Evolutionary conservation across 2,113 vertebrate genomes (phyloP).

Genomic region (Bathybates hornii): DNA sequence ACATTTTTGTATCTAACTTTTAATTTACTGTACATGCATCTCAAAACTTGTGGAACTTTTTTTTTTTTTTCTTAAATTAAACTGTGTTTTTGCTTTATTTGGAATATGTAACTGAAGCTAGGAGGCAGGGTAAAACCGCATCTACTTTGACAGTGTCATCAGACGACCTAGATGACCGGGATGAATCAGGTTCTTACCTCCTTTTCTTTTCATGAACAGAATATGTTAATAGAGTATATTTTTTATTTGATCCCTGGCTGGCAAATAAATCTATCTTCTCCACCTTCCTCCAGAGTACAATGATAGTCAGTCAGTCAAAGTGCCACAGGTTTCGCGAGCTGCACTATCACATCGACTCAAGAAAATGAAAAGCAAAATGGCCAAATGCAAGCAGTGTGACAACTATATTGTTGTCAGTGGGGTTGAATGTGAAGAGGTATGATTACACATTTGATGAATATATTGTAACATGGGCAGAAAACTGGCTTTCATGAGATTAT

Average conservation of each 20-base stretch:
- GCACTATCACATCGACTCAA: conserved; percentile 81
- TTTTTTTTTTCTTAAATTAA: not conserved
- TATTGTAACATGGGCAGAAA: not conserved
- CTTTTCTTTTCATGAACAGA: not conserved
- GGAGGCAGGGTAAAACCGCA: conserved; percentile 69
- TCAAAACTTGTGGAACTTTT: not conserved
- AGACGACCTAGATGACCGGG: conserved; percentile 84
- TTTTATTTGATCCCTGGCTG: not conserved
- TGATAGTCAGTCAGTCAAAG: conserved; percentile 63
- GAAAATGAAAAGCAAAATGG: conserved; percentile 81
- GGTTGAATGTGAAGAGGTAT: conserved; percentile 89
- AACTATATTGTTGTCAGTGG: conserved; percentile 85
- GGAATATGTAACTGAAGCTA: conserved; percentile 38
- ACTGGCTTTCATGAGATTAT: not conserved
- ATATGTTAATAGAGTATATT: not conserved
- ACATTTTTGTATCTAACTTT: not conserved
- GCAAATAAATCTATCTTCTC: not conserved
- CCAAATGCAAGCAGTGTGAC: conserved; percentile 89
- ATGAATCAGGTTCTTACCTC: conserved; percentile 66
- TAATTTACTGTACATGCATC: not conserved
- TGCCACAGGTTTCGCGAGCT: conserved; percentile 70
- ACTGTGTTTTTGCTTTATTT: not conserved
- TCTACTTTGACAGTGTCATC: conserved; percentile 80
- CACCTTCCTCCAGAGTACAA: conserved; percentile 57
- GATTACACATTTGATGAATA: not conserved